Percentiles rank a stretch among this genome's conserved stretches.
phyloP scores from a whole-genome alignment of 1,140 invertebrate species.

The Philopotamus ludificatus region DNA sequence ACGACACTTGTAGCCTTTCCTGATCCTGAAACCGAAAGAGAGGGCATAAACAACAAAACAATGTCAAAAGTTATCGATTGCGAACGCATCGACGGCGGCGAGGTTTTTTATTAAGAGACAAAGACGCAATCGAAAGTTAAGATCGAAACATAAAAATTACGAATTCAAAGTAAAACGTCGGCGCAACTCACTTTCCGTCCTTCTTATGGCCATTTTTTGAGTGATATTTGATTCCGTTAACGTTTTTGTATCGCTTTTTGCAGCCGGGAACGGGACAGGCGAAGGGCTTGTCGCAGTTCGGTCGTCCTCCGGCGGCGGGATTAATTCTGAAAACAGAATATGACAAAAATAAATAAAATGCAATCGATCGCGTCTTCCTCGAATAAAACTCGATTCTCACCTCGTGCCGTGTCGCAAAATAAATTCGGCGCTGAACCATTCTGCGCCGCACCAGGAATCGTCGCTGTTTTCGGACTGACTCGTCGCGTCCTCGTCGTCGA shows the following conservation, averaged over 20 bases:
- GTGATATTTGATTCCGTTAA: conserved; percentile 87
- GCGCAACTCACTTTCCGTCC: conserved; percentile 68
- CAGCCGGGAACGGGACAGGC: conserved; percentile 81
- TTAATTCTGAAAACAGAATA: conserved; percentile 13
- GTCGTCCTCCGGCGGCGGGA: neutral
- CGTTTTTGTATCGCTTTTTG: conserved; percentile 82
- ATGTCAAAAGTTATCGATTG: no score
- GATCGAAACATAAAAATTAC: neutral
- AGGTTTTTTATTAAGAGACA: neutral
- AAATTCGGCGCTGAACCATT: conserved; percentile 75
- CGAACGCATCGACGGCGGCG: no score
- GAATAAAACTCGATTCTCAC: conserved; percentile 47
- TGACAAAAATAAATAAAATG: neutral
- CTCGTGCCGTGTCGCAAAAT: conserved; percentile 73
- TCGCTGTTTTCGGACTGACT: conserved; percentile 73
- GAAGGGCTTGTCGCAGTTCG: conserved; percentile 71
- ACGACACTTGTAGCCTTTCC: conserved; percentile 75
- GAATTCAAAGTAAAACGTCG: neutral
- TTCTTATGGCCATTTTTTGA: conserved; percentile 82
- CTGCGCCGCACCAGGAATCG: conserved; percentile 75
- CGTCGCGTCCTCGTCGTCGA: conserved; percentile 64
- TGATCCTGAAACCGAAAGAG: conserved; percentile 60
- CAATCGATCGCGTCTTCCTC: neutral
- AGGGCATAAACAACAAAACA: conserved; percentile 2
- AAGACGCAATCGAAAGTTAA: neutral